Conservation (phyloP, 2,797 vertebrate species). For the Chelidonichthys spinosus region DNA sequence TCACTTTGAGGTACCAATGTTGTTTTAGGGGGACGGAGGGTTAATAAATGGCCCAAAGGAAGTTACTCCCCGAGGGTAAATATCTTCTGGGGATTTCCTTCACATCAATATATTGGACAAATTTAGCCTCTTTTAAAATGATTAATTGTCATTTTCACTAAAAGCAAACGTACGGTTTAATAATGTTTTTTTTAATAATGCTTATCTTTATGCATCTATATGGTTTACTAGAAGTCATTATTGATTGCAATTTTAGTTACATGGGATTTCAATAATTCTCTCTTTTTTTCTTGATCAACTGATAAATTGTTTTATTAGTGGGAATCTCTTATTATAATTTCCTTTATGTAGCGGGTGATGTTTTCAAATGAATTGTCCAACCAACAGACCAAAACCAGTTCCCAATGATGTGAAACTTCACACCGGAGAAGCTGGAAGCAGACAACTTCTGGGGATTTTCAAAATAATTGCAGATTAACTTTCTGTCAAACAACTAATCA, state of each 20-base stretch:
- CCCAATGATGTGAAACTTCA: not conserved
- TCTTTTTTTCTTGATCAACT: not conserved
- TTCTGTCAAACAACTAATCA: not conserved
- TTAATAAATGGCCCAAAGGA: conserved; percentile 56
- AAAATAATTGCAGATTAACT: not conserved
- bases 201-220: not conserved
- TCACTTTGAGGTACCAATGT: conserved; percentile 66
- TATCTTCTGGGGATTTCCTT: not conserved
- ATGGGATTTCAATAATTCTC: not conserved
- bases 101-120: not conserved
- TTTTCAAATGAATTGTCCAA: not conserved
- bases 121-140: not conserved
- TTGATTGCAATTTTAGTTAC: not conserved
- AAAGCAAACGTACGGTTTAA: not conserved
- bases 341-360: not conserved
- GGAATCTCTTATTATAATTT: not conserved
- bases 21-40: conserved; percentile 39
- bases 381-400: not conserved
- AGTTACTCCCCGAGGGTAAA: conserved; percentile 2
- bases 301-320: not conserved
- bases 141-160: not conserved
- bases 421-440: not conserved
- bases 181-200: too few species aligned
- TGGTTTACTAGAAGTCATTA: not conserved
- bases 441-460: not conserved